phyloP scores from a whole-genome alignment of 2,888 invertebrate genomes.

The Oeneis ivallda region DNA sequence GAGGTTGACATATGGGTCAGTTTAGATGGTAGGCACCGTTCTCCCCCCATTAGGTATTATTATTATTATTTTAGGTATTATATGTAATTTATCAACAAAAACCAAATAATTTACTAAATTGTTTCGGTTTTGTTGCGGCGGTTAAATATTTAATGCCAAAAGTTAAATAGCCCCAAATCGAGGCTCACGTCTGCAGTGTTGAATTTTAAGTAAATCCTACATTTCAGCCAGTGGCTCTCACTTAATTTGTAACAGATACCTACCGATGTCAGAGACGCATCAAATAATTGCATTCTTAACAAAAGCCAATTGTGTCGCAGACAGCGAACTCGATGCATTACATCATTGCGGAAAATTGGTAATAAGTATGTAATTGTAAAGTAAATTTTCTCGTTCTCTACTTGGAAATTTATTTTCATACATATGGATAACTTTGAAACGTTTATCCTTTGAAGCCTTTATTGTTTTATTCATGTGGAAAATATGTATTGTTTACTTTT shows the following conservation, averaged over 20 bases:
- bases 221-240: conserved; percentile 39
- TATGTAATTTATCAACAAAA: background rate
- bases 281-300: conserved; percentile 26
- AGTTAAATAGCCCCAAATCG: conserved; percentile 28
- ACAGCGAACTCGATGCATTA: conserved; percentile 19
- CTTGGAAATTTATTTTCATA: conserved; percentile 29
- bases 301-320: conserved; percentile 7
- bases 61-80: too few species aligned
- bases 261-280: conserved; percentile 29
- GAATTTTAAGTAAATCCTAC: conserved; percentile 43
- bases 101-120: conserved; percentile 8
- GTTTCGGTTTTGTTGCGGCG: conserved; percentile 1
- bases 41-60: too few species aligned
- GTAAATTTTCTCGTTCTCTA: conserved; percentile 20
- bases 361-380: conserved; percentile 13
- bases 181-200: conserved; percentile 36
- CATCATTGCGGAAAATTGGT: conserved; percentile 22
- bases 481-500: conserved; percentile 1
- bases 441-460: conserved; percentile 21
- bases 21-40: too few species aligned
- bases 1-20: too few species aligned
- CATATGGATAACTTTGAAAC: conserved; percentile 31
- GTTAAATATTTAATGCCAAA: conserved; percentile 28
- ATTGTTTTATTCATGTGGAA: conserved; percentile 12
- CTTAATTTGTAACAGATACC: conserved; percentile 32